Conservation (phyloP, 2,113 vertebrate genomes). For the Raja brachyura region DNA sequence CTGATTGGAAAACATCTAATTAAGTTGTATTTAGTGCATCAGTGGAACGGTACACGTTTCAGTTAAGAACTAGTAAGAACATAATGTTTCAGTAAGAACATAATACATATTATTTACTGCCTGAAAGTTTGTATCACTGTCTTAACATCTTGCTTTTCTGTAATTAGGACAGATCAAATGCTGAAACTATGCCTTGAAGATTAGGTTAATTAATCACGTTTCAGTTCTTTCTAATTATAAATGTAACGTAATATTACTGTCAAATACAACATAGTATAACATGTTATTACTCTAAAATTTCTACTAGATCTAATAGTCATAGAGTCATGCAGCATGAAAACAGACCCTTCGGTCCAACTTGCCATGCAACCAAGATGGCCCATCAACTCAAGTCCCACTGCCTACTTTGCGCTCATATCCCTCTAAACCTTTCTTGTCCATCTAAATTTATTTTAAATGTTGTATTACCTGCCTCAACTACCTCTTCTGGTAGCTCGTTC, state of each 20-base stretch:
- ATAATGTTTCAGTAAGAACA: not conserved
- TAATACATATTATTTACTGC: not conserved
- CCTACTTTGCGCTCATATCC: no score
- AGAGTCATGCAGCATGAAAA: no score
- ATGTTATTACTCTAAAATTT: constrained; percentile 7
- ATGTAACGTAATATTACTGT: not conserved
- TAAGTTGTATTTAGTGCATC: not conserved
- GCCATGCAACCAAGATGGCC: no score
- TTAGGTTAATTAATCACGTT: not conserved
- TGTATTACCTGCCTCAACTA: no score
- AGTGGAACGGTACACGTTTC: not conserved
- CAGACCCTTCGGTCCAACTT: no score
- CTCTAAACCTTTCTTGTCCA: no score
- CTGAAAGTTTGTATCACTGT: constrained; percentile 15
- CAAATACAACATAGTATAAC: not conserved
- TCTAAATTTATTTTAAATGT: no score
- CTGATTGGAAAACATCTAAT: not conserved
- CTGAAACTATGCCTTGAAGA: constrained; percentile 23
- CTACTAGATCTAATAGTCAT: not conserved
- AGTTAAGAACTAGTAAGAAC: not conserved
- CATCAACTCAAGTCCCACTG: no score
- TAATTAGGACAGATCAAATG: not conserved
- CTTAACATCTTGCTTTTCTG: constrained; percentile 3
- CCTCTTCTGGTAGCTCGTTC: no score
- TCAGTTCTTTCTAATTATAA: not conserved